Conservation (phyloP, 2,797 vertebrate genomes). For the Malacoctenus gilli region DNA sequence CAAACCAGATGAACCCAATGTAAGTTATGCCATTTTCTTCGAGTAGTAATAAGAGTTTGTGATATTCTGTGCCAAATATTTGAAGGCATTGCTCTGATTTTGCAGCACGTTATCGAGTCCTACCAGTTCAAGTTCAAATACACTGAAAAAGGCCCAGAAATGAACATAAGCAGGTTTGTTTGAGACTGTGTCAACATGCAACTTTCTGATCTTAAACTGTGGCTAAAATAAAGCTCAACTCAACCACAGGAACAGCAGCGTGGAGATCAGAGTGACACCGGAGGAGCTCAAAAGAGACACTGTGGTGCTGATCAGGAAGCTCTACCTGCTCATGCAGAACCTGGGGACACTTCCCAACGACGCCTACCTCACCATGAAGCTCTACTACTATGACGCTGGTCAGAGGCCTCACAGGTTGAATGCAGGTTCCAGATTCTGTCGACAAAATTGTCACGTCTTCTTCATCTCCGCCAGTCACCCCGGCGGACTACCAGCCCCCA, state of each 20-base stretch:
- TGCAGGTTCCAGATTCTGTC: not conserved
- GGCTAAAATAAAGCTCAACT: not conserved
- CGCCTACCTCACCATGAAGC: slow-evolving; percentile 90
- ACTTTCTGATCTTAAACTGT: no score
- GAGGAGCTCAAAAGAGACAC: slow-evolving; percentile 86
- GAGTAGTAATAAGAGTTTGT: no score
- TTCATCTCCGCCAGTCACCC: slow-evolving; percentile 71
- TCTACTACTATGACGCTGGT: slow-evolving; percentile 94
- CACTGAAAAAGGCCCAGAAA: slow-evolving; percentile 83
- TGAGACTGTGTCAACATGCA: not conserved
- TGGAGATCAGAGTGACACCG: slow-evolving; percentile 70
- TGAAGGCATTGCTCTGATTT: slow-evolving; percentile 8
- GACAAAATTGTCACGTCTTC: not conserved
- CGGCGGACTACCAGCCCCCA: slow-evolving; percentile 82
- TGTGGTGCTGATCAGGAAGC: slow-evolving; percentile 86
- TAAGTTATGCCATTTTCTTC: slow-evolving; percentile 62
- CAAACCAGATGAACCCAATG: slow-evolving; percentile 75
- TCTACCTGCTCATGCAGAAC: slow-evolving; percentile 93
- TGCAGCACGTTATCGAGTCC: slow-evolving; percentile 90
- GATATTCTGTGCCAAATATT: not conserved
- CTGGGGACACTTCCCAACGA: slow-evolving; percentile 86
- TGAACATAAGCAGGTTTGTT: slow-evolving; percentile 78
- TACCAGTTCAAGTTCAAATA: slow-evolving; percentile 98
- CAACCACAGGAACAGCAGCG: slow-evolving; percentile 69
- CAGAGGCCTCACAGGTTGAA: slow-evolving; percentile 13